Percentiles rank a stretch among this genome's conserved stretches.
phyloP scores from a whole-genome alignment of 1,140 invertebrate species.

The Heliothis subflexa region DNA sequence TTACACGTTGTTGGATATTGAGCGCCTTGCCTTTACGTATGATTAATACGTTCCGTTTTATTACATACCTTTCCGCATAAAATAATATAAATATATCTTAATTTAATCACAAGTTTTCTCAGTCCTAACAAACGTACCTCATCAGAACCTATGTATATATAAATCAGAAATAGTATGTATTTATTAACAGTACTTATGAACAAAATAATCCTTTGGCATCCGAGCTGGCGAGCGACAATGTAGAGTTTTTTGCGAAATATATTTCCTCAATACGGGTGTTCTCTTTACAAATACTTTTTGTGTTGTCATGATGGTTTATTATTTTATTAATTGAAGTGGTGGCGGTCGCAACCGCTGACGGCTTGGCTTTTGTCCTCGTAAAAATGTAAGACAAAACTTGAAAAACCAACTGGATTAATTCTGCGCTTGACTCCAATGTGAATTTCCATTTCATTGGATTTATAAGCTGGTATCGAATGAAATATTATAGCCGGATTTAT shows the following conservation, averaged over 20 bases:
- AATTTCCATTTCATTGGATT: slow-evolving; percentile 46
- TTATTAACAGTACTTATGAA: slow-evolving; percentile 11
- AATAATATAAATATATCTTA: no score
- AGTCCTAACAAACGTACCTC: no score
- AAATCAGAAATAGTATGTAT: no score
- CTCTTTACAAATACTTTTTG: slow-evolving; percentile 40
- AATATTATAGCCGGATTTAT: slow-evolving; percentile 10
- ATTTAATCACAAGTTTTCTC: no score
- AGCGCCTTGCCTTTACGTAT: neutral
- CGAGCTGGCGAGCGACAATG: slow-evolving; percentile 15
- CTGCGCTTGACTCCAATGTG: slow-evolving; percentile 39
- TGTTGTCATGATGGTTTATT: slow-evolving; percentile 48
- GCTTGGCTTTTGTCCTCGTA: slow-evolving; percentile 45
- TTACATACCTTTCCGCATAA: neutral
- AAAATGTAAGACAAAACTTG: slow-evolving; percentile 49
- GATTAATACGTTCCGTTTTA: neutral
- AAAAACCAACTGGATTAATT: slow-evolving; percentile 47
- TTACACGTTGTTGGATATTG: slow-evolving; percentile 5
- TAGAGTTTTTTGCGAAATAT: slow-evolving; percentile 12
- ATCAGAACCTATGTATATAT: no score
- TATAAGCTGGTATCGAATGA: slow-evolving; percentile 23
- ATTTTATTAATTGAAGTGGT: slow-evolving; percentile 53
- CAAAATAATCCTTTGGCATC: slow-evolving; percentile 33
- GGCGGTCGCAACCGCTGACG: slow-evolving; percentile 32
- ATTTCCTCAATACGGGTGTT: slow-evolving; percentile 33